Percentiles rank a stretch among this genome's conserved stretches.
These are phyloP conservation scores for Villa cingulata DNA, from an alignment of 2,888 invertebrate species.

Conservation along the genomic window DNA sequence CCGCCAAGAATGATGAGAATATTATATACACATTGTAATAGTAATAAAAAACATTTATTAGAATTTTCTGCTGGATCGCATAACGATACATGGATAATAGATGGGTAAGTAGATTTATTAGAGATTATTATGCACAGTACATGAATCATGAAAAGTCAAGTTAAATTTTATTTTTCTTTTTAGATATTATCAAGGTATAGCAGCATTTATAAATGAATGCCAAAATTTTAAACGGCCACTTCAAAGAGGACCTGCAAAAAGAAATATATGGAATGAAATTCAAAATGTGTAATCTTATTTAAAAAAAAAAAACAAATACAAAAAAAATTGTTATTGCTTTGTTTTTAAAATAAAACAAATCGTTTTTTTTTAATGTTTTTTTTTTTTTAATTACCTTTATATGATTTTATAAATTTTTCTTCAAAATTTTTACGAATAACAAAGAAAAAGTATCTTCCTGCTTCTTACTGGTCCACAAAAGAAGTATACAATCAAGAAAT, in stretches of 20 bases:
- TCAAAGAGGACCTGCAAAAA: conserved; percentile 32
- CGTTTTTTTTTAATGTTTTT: no score
- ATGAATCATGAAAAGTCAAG: neutral
- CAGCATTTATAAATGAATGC: conserved; percentile 28
- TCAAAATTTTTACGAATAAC: no score
- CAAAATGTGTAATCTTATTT: conserved; percentile 23
- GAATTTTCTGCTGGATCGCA: conserved; percentile 76
- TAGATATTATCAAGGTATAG: conserved; percentile 33
- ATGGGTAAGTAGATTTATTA: conserved; percentile 48
- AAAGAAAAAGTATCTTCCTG: no score
- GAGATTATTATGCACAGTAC: no score
- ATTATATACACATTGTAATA: conserved; percentile 60
- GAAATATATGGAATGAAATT: conserved; percentile 33
- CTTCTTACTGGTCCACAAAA: no score
- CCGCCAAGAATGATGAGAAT: conserved; percentile 83
- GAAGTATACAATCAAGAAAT: no score
- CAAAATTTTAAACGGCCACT: conserved; percentile 26
- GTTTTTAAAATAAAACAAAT: no score
- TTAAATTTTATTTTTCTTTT: neutral
- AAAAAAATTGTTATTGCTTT: no score
- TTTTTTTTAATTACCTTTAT: no score
- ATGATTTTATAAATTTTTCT: no score
- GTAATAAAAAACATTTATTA: conserved; percentile 60
- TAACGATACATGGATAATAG: conserved; percentile 87
- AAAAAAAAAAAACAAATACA: no score